Conservation (phyloP, 1,140 invertebrate species). For the Melitaea cinxia region DNA sequence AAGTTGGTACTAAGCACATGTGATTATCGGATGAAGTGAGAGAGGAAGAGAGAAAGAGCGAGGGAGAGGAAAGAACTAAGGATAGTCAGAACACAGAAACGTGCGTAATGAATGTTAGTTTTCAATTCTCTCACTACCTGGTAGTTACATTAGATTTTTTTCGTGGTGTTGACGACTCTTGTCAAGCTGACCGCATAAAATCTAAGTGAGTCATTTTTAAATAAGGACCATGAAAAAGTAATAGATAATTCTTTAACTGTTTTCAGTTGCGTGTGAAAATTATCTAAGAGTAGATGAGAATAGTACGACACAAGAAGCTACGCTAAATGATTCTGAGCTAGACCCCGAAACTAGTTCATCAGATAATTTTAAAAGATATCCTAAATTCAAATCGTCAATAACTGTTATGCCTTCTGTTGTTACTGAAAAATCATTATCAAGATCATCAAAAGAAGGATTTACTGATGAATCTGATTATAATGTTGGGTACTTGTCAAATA, state of each 20-base stretch:
- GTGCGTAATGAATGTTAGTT: too few relatives aligned
- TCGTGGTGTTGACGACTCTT: too few relatives aligned
- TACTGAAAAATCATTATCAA: conserved; percentile 41
- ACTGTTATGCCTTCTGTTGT: conserved; percentile 46
- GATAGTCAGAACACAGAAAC: too few relatives aligned
- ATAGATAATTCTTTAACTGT: not conserved
- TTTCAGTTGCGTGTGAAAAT: not conserved
- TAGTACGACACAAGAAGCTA: not conserved
- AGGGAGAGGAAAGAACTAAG: too few relatives aligned
- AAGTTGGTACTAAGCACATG: too few relatives aligned
- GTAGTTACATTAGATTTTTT: too few relatives aligned
- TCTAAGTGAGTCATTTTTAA: too few relatives aligned
- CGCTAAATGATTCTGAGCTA: not conserved
- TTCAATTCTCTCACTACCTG: too few relatives aligned
- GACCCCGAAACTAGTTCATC: not conserved
- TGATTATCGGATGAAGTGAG: too few relatives aligned
- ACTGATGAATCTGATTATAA: conserved; percentile 25
- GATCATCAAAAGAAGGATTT: conserved; percentile 18
- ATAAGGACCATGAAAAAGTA: too few relatives aligned
- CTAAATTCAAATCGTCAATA: conserved; percentile 51
- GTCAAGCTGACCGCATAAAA: too few relatives aligned
- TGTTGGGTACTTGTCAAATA: conserved; percentile 2
- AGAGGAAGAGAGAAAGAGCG: too few relatives aligned
- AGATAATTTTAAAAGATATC: not conserved
- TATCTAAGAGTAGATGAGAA: not conserved